These are phyloP conservation scores for Desmodus rotundus DNA, from an alignment of 2,113 vertebrate genomes.

Conservation along the genomic window DNA sequence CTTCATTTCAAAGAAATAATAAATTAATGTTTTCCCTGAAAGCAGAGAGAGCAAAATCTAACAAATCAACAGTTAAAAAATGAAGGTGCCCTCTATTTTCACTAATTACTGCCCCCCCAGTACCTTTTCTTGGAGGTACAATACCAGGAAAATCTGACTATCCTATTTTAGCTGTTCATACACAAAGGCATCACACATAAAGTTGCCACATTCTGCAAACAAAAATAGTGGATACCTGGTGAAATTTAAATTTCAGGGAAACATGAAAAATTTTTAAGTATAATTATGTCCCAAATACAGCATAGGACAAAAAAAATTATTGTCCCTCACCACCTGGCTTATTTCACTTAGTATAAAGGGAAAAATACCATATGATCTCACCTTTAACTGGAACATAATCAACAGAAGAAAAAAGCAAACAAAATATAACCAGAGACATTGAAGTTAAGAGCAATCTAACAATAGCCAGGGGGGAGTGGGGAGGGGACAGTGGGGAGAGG, in stretches of 20 bases:
- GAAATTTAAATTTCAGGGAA: slow-evolving; percentile 25
- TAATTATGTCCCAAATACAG: background rate
- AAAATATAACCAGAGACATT: too few species aligned
- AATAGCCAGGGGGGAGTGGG: too few species aligned
- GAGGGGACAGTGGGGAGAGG: too few species aligned
- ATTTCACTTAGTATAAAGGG: too few species aligned
- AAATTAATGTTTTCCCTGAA: background rate
- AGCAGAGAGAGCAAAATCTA: background rate
- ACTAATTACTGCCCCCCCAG: background rate
- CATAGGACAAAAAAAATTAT: too few species aligned
- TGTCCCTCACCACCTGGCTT: too few species aligned
- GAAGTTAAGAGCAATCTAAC: too few species aligned
- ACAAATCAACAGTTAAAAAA: background rate
- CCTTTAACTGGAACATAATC: too few species aligned
- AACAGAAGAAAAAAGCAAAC: too few species aligned
- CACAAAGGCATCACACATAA: background rate
- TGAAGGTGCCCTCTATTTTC: background rate
- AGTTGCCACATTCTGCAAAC: background rate
- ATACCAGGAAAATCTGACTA: background rate
- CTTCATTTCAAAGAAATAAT: background rate
- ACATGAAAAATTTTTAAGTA: background rate
- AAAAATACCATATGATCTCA: too few species aligned
- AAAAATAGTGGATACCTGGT: background rate
- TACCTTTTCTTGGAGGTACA: background rate
- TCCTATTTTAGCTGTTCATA: background rate